These are phyloP conservation scores for Neopipo cinnamomea DNA, from an alignment of 2,113 vertebrate genomes.

Conservation along the genomic window DNA sequence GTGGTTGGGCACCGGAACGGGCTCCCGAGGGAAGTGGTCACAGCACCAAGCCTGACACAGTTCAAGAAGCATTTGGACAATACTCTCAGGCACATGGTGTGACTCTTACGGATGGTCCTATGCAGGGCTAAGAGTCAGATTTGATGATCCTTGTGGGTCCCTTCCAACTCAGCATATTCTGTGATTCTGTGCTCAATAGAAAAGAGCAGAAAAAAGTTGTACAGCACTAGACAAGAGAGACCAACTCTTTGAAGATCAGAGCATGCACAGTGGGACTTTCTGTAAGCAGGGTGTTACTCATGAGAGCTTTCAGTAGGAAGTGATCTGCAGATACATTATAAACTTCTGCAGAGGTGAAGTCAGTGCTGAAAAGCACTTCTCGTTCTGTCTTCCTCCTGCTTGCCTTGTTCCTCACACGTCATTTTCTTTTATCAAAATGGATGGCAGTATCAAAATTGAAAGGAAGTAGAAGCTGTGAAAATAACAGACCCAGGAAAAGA, in stretches of 20 bases:
- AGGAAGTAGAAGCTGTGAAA: slow-evolving; percentile 66
- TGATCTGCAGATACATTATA: slow-evolving; percentile 59
- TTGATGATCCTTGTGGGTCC: neutral
- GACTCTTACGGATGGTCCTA: neutral
- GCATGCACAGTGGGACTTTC: neutral
- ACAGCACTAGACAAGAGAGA: neutral
- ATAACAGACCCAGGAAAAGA: slow-evolving; percentile 67
- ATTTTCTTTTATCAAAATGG: slow-evolving; percentile 69
- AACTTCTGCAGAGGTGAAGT: slow-evolving; percentile 58
- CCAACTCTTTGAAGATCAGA: neutral
- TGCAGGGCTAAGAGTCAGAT: neutral
- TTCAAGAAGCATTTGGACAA: neutral
- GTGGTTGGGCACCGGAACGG: neutral
- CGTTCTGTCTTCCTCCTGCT: slow-evolving; percentile 48
- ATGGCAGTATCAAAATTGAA: slow-evolving; percentile 57
- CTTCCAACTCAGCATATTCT: neutral
- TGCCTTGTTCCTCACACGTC: slow-evolving; percentile 55
- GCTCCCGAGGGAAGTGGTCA: neutral
- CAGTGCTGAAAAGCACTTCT: slow-evolving; percentile 54
- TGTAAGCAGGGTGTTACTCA: neutral
- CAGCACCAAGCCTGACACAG: neutral
- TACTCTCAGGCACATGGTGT: neutral
- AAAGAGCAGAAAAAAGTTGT: neutral
- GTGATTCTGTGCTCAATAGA: neutral
- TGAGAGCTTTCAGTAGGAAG: slow-evolving; percentile 39